A percentile compares a stretch with the other conserved stretches of the same genome.
Conservation (phyloP, 2,113 vertebrate species). For the Chaetops frenatus region DNA sequence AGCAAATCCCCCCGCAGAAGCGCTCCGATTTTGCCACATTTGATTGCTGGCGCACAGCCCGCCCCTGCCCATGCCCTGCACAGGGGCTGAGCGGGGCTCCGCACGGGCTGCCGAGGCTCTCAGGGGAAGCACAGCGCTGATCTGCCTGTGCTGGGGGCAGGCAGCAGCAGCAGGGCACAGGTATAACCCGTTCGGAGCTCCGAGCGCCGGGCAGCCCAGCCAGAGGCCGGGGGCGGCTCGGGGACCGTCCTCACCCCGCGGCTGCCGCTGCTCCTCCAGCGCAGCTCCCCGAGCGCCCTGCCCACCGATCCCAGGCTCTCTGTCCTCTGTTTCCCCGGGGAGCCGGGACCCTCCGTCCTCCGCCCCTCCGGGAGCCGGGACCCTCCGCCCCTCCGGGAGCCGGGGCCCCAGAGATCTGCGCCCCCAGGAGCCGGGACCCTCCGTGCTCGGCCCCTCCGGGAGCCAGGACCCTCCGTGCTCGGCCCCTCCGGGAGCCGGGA, state of each 20-base stretch:
- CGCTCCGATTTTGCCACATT: fast-evolving
- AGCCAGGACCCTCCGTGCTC: too few relatives aligned
- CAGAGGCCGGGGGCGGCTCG: background rate
- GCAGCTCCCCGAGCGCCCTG: background rate
- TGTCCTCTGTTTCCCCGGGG: too few relatives aligned
- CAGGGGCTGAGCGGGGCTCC: background rate
- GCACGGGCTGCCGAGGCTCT: background rate
- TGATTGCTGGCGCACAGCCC: fast-evolving
- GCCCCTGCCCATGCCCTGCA: background rate
- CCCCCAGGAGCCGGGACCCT: background rate
- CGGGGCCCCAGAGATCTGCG: too few relatives aligned
- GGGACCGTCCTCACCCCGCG: fast-evolving
- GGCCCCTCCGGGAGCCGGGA: too few relatives aligned
- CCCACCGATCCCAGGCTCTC: fast-evolving
- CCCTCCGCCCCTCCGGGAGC: background rate
- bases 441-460: too few relatives aligned
- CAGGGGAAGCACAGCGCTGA: too few relatives aligned
- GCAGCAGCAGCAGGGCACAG: background rate
- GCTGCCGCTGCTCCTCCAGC: background rate
- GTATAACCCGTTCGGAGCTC: fast-evolving
- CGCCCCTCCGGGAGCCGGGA: fast-evolving
- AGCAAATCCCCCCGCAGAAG: background rate
- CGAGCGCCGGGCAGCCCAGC: background rate
- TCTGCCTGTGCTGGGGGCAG: background rate
- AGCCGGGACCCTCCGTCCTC: background rate